These are phyloP conservation scores for Megaustenia siamemsis DNA, from an alignment of 2,888 invertebrate genomes.

Conservation along the genomic window DNA sequence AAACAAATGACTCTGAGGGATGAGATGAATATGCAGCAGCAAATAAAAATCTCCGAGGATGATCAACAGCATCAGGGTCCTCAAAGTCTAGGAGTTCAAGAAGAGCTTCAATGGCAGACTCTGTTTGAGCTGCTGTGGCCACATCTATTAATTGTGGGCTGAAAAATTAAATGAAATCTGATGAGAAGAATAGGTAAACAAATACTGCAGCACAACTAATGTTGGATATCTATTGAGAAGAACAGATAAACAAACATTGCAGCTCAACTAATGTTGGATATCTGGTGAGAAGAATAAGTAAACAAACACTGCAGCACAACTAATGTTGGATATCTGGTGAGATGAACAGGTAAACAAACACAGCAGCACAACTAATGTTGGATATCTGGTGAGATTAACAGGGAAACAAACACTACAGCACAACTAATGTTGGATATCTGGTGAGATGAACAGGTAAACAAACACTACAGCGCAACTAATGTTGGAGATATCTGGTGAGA, in stretches of 20 bases:
- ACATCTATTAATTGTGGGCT: constrained; percentile 86
- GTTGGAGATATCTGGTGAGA: neutral
- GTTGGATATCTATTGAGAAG: too few relatives aligned
- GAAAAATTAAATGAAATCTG: constrained; percentile 39
- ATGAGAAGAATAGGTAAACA: neutral
- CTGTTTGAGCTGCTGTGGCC: constrained; percentile 86
- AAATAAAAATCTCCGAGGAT: constrained; percentile 88
- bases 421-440: too few relatives aligned
- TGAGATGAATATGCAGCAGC: constrained; percentile 86
- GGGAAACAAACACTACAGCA: neutral
- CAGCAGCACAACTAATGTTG: constrained; percentile 76
- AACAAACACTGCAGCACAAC: neutral
- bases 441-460: too few relatives aligned
- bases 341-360: too few relatives aligned
- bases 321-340: too few relatives aligned
- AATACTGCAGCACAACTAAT: neutral
- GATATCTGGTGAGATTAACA: neutral
- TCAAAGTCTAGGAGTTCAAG: constrained; percentile 84
- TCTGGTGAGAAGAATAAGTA: neutral
- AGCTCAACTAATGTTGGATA: constrained; percentile 72
- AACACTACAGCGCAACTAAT: constrained; percentile 79
- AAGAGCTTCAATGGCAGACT: constrained; percentile 85
- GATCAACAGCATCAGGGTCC: constrained; percentile 82
- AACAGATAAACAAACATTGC: too few relatives aligned
- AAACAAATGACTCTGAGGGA: constrained; percentile 83